Evolutionary conservation across 2,888 invertebrate genomes (phyloP), one percentile per base, ranked within the genome.

Genomic region (Trypoxylon attenuatum): DNA sequence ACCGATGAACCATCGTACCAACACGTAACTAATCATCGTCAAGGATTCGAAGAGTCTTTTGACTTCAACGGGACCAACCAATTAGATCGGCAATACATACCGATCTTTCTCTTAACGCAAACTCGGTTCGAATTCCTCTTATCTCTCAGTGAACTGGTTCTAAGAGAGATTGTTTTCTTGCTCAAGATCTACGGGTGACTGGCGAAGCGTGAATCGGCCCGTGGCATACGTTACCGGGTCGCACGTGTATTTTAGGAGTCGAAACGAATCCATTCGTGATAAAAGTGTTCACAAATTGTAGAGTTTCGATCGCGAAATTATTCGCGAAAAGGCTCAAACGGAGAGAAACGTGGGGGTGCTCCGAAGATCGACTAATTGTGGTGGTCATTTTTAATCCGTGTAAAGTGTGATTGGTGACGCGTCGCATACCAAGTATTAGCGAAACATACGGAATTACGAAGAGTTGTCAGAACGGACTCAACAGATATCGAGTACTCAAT

Each of bases 371-470:
- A 6, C 33, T 55, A 23, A 58, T 67, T 38, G 25, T 16, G 38
- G 5, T 13, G 16, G 38, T 56, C 33, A 10, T 63, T 18, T 16
- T 39, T 38, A 19, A 49, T 50, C 45, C 38, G 52, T 58, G 29
- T 54, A 18, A 3, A 45, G 55, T 59, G 61, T 69, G 56, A 51
- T 51, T 53, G 67, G 43, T 50, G 51, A 42, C 57, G 68, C 43
- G 29, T 47, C 33, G 38, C 50, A 38, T n/a, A 18, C 21, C 29
- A 22, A 45, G 8, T 52, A 47, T 47, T 10, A 6, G 21, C 43
- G 46, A 29, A n/a, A 27, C 39, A n/a, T 50, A 51, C 67, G 46
- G 58, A 22, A 50, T 27, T 10, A 21, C 16, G 19, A 22, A 22
- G n/a, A 25, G 4, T 4, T 8, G 6, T 27, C 13, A 8, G 23